Conservation (phyloP, 2,888 invertebrate species). For the Crossocerus cetratus region DNA sequence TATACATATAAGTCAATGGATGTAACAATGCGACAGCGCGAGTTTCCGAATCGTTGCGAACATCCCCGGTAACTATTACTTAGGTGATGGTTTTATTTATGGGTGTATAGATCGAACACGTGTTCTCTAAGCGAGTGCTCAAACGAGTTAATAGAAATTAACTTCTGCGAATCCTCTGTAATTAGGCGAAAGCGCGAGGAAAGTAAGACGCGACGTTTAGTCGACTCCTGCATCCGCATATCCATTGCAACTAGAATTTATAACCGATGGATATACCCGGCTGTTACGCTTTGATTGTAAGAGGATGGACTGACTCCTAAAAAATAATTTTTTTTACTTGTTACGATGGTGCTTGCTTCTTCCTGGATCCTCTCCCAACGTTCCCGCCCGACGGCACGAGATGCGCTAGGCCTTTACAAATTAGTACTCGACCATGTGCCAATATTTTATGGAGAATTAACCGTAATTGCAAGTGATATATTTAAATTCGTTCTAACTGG, state of each 20-base stretch:
- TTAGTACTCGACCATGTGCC: too few relatives aligned
- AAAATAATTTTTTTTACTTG: slow-evolving; percentile 49
- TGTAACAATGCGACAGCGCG: slow-evolving; percentile 32
- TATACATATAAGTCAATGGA: slow-evolving; percentile 17
- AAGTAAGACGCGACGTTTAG: slow-evolving; percentile 18
- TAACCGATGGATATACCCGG: slow-evolving; percentile 30
- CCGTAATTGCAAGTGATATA: slow-evolving; percentile 6
- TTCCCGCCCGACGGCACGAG: too few relatives aligned
- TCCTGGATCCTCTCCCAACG: slow-evolving; percentile 27
- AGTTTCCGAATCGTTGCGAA: slow-evolving; percentile 29
- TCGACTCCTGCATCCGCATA: slow-evolving; percentile 8
- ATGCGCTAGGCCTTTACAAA: too few relatives aligned
- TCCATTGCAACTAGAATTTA: slow-evolving; percentile 22
- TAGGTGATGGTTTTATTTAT: slow-evolving; percentile 69
- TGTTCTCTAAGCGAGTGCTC: slow-evolving; percentile 52
- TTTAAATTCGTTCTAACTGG: slow-evolving; percentile 3
- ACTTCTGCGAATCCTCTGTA: slow-evolving; percentile 30
- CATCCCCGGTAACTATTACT: slow-evolving; percentile 55
- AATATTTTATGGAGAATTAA: neutral
- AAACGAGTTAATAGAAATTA: slow-evolving; percentile 35
- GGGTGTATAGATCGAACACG: slow-evolving; percentile 61
- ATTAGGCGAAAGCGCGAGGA: slow-evolving; percentile 12
- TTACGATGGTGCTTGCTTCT: slow-evolving; percentile 32
- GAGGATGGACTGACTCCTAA: slow-evolving; percentile 52
- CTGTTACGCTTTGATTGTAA: slow-evolving; percentile 52